Base-by-base conservation (phyloP, 2,888 invertebrate species). In the Minunthozetes semirufus region DNA sequence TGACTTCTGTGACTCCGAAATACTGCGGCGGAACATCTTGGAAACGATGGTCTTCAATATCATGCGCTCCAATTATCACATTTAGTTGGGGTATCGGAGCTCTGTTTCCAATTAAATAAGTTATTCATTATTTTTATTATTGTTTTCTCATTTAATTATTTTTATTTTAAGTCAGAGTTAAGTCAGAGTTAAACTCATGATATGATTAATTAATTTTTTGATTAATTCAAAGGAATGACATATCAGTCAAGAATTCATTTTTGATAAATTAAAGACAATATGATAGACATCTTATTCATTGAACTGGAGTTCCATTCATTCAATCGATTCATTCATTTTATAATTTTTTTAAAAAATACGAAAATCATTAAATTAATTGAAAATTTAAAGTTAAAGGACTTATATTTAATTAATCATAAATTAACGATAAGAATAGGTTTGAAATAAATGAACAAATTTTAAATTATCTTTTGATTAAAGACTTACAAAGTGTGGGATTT, bases 21-120 rank as follows among this genome's bases (percentile, higher is more conserved):
- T 87, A 85, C 81, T 89, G 88, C 68, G 88, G 88, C 13, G 89
- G 88, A 66, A 87, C 83, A 2, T 88, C 87, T 72, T 85, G 82
- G 76, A 88, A 86, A 2, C 88, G 88, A 11, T 88, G 86, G 81
- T 89, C 87, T 81, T 88, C 88, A 17, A 92, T 92, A 82, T 92
- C 92, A 76, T 90, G 84, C 29, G 92, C 92, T 0, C 92, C 92
- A 56, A 92, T 85, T 85, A 89, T 91, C 68, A 92, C 89, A 0
- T 88, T 86, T 38, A 92, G 89, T 80, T 92, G 90, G 6, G 87
- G 85, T 6, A 90, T 83, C 17, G 88, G 85, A 0, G 91, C 91
- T 71, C 90, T 87, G 78, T 50, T n/a, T 50, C 19, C 17, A 56
- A 78, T 76, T 66, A n/a, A 76, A n/a, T 46, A 33, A n/a, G 25